Percentiles rank a stretch among this genome's conserved stretches.
Evolutionary conservation across 2,797 vertebrate genomes (phyloP).

Genomic region (Crenichthys baileyi): DNA sequence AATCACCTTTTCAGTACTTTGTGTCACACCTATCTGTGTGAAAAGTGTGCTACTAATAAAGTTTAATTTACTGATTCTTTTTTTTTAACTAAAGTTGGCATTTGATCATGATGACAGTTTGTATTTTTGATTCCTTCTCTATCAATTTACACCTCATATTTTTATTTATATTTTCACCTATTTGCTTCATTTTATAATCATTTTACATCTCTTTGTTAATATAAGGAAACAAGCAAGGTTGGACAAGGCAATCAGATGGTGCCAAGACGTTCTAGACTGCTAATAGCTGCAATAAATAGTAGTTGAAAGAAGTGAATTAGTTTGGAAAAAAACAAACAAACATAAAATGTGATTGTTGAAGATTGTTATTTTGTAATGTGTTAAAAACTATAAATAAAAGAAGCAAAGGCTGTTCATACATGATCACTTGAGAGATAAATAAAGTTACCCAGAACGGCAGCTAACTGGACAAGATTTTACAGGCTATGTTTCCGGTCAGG

Average conservation of each 20-base stretch:
- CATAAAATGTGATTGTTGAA: background rate
- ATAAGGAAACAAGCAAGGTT: background rate
- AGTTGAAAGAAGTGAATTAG: too few species aligned
- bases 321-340: too few species aligned
- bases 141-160: background rate
- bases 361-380: too few species aligned
- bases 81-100: background rate
- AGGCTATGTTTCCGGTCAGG: too few species aligned
- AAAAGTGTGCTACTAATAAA: background rate
- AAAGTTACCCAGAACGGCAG: too few species aligned
- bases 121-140: too few species aligned
- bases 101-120: background rate
- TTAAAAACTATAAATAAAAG: too few species aligned
- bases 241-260: background rate
- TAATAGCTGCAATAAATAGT: background rate
- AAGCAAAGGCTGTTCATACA: too few species aligned
- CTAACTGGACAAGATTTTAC: too few species aligned
- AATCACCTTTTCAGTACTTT: background rate
- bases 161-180: background rate
- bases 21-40: background rate
- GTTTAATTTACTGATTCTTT: background rate
- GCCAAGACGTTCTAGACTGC: background rate
- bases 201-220: background rate
- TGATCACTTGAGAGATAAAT: too few species aligned
- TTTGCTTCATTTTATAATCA: background rate